Evolutionary conservation across 2,797 vertebrate genomes (phyloP), one percentile per base, ranked within the genome.

Genomic region (Bufotes viridis): DNA sequence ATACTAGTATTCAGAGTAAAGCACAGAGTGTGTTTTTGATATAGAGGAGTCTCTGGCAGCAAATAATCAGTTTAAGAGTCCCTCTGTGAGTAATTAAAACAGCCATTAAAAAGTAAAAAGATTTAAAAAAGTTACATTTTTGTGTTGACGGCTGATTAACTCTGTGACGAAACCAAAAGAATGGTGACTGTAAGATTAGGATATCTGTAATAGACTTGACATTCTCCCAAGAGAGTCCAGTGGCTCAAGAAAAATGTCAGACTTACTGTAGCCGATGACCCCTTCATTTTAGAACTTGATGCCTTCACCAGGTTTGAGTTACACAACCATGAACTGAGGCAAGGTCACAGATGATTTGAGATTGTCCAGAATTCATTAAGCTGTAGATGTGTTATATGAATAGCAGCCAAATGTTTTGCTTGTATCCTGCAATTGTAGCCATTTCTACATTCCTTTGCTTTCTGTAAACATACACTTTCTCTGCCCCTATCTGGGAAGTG

Each of bases 61-160:
- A 87, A 87, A 87, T 87, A 87, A 87, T 82, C 86, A 74, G 51
- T 74, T 72, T 81, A 72, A 87, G 86, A 75, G 86, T 87, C 86
- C 86, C 86, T 82, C 22, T 55, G 86, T 76, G 86, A 82, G 79
- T 87, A 82, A 87, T 87, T 87, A 87, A 87, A 87, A 82, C 53
- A 82, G 20, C 34, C 80, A 87, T 76, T 82, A n/a, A 74, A 75
- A 87, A 82, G 57, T 82, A 87, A 65, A 69, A 82, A 53, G 58
- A 53, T 42, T 42, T 6, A 72, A 60, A 74, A 60, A 84, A 58
- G 51, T 72, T n/a, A 22, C 26, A 29, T 53, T 61, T 69, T 85
- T 70, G 67, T 74, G 67, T 75, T 82, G 79, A 53, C 57, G 29
- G 65, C 42, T 81, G 86, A 81, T 87, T 81, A 87, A 29, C 24